Percentiles rank a stretch among this genome's conserved stretches.
These are phyloP conservation scores for Anas platyrhynchos DNA, from an alignment of 2,113 vertebrate species.

Conservation along the genomic window DNA sequence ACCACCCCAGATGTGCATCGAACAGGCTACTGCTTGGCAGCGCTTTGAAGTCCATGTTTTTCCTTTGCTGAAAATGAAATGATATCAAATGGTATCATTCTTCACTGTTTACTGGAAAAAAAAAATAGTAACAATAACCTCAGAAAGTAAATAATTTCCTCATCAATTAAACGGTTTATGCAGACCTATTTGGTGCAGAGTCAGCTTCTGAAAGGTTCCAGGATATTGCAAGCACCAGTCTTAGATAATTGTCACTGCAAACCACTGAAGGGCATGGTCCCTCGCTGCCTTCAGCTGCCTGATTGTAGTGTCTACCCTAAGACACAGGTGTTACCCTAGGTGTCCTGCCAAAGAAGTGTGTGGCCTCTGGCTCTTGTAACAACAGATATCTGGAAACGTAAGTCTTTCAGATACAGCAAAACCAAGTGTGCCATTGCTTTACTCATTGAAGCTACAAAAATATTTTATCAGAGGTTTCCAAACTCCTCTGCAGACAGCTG, in stretches of 20 bases:
- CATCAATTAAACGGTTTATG: not conserved
- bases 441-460: not conserved
- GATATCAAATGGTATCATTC: not conserved
- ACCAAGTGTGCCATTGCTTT: fast-evolving
- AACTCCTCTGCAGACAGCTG: not conserved
- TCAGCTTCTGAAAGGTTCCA: not conserved
- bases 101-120: not conserved
- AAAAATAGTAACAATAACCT: not conserved
- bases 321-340: not conserved
- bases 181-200: not conserved
- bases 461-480: not conserved
- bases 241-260: fast-evolving
- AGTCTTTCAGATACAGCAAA: not conserved
- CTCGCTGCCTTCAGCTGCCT: not conserved
- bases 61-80: not conserved
- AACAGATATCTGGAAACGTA: not conserved
- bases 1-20: fast-evolving
- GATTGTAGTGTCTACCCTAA: not conserved
- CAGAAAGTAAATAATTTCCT: not conserved
- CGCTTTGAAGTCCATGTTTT: not conserved
- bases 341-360: not conserved
- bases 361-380: slow-evolving; percentile 15
- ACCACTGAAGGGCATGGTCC: not conserved
- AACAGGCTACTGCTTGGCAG: not conserved
- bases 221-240: not conserved